Evolutionary conservation across 2,888 invertebrate genomes (phyloP).

Genomic region (Xestoiulus laeticollis): DNA sequence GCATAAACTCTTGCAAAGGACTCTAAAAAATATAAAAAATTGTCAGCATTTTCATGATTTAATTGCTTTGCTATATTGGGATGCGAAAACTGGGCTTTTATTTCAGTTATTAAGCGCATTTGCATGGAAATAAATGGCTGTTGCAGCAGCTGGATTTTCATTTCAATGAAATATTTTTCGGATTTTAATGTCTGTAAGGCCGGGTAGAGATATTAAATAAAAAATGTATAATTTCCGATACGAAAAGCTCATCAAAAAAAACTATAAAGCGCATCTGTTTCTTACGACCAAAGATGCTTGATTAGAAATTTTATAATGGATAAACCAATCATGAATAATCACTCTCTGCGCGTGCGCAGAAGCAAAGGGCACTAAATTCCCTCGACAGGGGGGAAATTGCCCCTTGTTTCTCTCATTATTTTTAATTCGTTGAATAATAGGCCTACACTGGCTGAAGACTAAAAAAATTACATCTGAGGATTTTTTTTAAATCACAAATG

Average conservation of each 20-base stretch:
- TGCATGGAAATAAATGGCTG: constrained; percentile 41
- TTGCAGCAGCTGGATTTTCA: constrained; percentile 24
- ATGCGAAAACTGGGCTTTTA: constrained; percentile 23
- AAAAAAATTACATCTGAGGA: background rate
- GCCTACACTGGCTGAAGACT: background rate
- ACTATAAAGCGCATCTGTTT: constrained; percentile 41
- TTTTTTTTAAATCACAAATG: too few species aligned
- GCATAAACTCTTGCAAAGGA: too few species aligned
- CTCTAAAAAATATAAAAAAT: background rate
- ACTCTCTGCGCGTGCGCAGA: constrained; percentile 1
- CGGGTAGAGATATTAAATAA: constrained; percentile 28
- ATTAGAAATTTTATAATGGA: constrained; percentile 43
- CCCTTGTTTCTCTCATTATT: background rate
- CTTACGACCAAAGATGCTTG: constrained; percentile 38
- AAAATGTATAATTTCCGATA: constrained; percentile 39
- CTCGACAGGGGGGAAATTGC: background rate
- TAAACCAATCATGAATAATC: constrained; percentile 43
- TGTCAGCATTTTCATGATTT: background rate
- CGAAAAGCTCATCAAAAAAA: constrained; percentile 39
- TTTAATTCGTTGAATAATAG: constrained; percentile 21
- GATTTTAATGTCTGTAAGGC: constrained; percentile 24
- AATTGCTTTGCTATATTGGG: background rate
- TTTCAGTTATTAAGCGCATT: constrained; percentile 24
- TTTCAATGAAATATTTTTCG: constrained; percentile 31
- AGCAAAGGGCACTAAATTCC: background rate